These are phyloP conservation scores for Otolemur garnettii DNA, from an alignment of 2,113 vertebrate species.

Conservation along the genomic window DNA sequence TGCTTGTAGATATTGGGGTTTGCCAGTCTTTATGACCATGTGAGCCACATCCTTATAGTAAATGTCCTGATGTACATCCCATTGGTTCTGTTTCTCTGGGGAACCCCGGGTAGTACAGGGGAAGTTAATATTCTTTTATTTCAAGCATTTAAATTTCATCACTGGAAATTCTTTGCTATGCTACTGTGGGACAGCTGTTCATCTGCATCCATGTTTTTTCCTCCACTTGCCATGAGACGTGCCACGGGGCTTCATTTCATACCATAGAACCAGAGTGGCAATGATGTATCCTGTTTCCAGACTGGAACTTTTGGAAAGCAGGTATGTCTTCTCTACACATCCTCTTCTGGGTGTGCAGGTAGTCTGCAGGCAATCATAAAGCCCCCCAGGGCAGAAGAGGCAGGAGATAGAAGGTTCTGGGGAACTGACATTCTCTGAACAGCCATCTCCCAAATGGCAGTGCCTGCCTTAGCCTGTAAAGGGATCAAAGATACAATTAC, in stretches of 20 bases:
- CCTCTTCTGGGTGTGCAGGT: background rate
- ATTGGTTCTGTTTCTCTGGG: background rate
- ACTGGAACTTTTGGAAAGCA: background rate
- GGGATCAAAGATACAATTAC: background rate
- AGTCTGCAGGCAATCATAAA: background rate
- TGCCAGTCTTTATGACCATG: background rate
- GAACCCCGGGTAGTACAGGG: background rate
- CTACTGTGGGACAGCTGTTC: background rate
- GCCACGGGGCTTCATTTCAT: background rate
- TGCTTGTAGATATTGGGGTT: background rate
- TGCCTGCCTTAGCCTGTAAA: background rate
- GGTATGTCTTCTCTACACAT: background rate
- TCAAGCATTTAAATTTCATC: background rate
- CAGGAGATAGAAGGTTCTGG: background rate
- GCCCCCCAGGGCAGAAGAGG: background rate
- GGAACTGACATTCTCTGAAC: too few relatives aligned
- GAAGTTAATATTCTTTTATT: background rate
- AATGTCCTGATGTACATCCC: background rate
- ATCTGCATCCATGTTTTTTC: background rate
- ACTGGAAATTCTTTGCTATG: background rate
- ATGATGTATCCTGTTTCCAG: background rate
- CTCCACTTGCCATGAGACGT: background rate
- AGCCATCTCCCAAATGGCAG: background rate
- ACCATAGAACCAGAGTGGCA: background rate
- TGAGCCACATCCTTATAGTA: background rate